Evolutionary conservation across 2,888 invertebrate species (phyloP), one percentile per base, ranked within the genome.

Genomic region (Drosophila picticornis): DNA sequence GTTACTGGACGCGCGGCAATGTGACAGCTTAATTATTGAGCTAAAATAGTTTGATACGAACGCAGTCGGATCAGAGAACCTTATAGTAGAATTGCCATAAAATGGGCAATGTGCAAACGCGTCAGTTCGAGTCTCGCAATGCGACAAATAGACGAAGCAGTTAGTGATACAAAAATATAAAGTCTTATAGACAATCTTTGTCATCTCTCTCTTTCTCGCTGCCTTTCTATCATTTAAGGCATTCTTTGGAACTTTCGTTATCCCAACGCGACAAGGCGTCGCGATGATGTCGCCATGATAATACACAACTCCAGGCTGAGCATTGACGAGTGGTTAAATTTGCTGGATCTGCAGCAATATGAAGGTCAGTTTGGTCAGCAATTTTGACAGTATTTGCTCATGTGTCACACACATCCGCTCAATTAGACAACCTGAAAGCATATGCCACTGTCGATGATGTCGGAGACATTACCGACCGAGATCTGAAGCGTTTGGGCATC

Each of bases 271-370:
- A 68, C 90, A 29, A 93, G 91, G 0, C 78, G 89, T 10, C 89
- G 93, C 81, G 91, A 92, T 50, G 84, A 88, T 72, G 80, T 91
- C 16, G 88, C 89, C 2, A 80, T 90, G 73, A 91, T 91, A 71
- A 89, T 92, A 0, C 80, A 91, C 80, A 84, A 93, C 67, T 94
- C 94, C 13, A 94, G 95, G 84, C 92, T 95, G 78, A 94, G 94
- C 73, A 94, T 95, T 58, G 77, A 83, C 10, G 94, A 94, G 61
- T 96, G 96, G 96, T 93, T 96, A 56, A 94, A 94, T 72, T 94
- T 94, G 36, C 92, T 96, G 56, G 95, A 95, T 38, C 91, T 96
- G 80, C 93, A 94, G 64, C 94, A 95, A 83, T 96, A 96, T 90
- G 92, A 93, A 69, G 85, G 92, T 92, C 72, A 64, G 77, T 72